Conservation (phyloP, 2,888 invertebrate genomes). For the Hirtodrosophila confusa region DNA sequence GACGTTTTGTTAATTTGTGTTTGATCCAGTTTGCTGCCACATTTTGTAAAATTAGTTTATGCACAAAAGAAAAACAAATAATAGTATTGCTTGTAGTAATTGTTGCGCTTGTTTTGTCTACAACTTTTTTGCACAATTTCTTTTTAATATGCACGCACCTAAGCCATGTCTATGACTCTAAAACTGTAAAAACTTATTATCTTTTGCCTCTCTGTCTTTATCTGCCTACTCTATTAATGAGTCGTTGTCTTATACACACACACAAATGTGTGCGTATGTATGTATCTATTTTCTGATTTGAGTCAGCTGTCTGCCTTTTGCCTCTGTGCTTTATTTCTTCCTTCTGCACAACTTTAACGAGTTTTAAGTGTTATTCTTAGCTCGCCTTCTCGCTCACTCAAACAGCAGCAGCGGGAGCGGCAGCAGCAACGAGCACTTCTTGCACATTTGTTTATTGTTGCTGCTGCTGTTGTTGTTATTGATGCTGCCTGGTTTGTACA, state of each 20-base stretch:
- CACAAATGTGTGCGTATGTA: constrained; percentile 13
- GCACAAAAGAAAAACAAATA: constrained; percentile 15
- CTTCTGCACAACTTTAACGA: constrained; percentile 75
- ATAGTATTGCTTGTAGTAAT: background rate
- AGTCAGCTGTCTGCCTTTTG: constrained; percentile 65
- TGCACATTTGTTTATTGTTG: constrained; percentile 76
- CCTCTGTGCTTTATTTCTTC: constrained; percentile 61
- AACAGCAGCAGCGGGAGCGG: constrained; percentile 16
- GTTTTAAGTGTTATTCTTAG: constrained; percentile 70
- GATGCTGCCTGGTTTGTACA: constrained; percentile 67
- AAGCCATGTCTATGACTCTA: constrained; percentile 22
- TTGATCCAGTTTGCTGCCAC: constrained; percentile 61
- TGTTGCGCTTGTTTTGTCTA: constrained; percentile 4
- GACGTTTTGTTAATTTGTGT: constrained; percentile 65
- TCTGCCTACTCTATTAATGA: constrained; percentile 36
- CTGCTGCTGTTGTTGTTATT: constrained; percentile 32
- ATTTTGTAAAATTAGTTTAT: constrained; percentile 26
- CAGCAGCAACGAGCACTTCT: constrained; percentile 49
- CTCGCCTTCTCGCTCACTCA: constrained; percentile 50
- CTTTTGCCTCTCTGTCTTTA: constrained; percentile 20
- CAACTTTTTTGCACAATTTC: constrained; percentile 12
- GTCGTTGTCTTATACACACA: constrained; percentile 14
- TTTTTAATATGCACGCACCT: constrained; percentile 27
- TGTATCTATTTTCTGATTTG: constrained; percentile 52
- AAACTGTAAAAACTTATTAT: constrained; percentile 53